Evolutionary conservation across 2,113 vertebrate species (phyloP), one percentile per base, ranked within the genome.

Genomic region (Cololabis saira): DNA sequence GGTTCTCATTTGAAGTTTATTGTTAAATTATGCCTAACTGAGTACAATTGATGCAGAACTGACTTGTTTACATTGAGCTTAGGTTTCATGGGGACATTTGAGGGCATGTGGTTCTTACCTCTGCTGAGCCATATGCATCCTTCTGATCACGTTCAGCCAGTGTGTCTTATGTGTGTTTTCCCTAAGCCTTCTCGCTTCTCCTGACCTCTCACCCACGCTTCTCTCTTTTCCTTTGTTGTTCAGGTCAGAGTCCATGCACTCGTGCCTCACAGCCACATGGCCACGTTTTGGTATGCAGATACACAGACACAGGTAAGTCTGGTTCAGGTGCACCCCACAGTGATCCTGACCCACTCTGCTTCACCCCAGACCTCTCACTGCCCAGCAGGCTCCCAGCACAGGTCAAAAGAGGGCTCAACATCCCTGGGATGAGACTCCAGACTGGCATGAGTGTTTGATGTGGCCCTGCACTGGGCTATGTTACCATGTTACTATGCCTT

Each of bases 401-500:
- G 89, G 89, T 93, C 91, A 91, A 76, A 49, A 70, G 77, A 88
- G 89, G 85, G 82, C 88, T 76, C 61, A 40, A 61, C 83, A 90
- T 89, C 89, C 87, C 80, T 73, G 86, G 87, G 90, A 92, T 84
- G 90, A 90, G 88, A 86, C 87, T 86, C 71, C 77, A 84, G 82
- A 87, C 89, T 89, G 81, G 87, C 89, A 88, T 76, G 81, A 89
- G 89, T 54, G 90, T 93, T 94, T 94, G 92, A 94, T 92, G 90
- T 93, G 60, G 60, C 42, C 71, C 63, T 65, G 44, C 71, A 76
- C 82, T 63, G 85, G 78, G 76, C 87, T 91, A 73, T 88, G 91
- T 94, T 95, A 92, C 93, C 90, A 86, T 80, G 87, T 92, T 94
- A 90, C 93, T 90, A 88, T 84, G 87, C 78, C 55, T 90, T 91